Evolutionary conservation across 1,140 invertebrate genomes (phyloP).

Genomic region (Glossosoma conforme): DNA sequence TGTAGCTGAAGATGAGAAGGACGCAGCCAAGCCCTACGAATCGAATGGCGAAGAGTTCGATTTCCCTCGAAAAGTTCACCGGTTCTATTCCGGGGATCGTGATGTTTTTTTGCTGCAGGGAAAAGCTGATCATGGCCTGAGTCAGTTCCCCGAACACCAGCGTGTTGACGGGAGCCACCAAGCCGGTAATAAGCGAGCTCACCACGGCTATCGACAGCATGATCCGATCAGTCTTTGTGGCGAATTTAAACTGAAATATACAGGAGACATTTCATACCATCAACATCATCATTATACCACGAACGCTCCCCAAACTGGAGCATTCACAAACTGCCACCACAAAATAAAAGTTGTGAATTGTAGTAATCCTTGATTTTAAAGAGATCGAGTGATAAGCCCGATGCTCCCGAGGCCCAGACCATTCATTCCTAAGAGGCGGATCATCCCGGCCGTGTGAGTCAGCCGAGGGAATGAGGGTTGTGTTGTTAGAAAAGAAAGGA

Average conservation of each 20-base stretch:
- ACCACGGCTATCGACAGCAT: slow-evolving; percentile 57
- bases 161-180: slow-evolving; percentile 61
- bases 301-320: background rate
- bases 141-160: slow-evolving; percentile 65
- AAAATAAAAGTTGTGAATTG: background rate
- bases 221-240: slow-evolving; percentile 52
- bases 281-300: too few relatives aligned
- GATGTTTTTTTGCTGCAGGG: slow-evolving; percentile 21
- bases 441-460: too few relatives aligned
- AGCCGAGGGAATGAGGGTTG: too few relatives aligned
- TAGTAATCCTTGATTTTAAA: too few relatives aligned
- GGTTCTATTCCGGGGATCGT: slow-evolving; percentile 3
- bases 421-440: too few relatives aligned
- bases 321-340: too few relatives aligned
- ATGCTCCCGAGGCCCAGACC: too few relatives aligned
- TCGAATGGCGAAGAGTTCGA: slow-evolving; percentile 53
- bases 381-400: too few relatives aligned
- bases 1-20: slow-evolving; percentile 57
- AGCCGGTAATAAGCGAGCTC: slow-evolving; percentile 54
- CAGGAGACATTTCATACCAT: too few relatives aligned
- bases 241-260: slow-evolving; percentile 55
- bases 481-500: too few relatives aligned
- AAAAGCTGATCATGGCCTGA: slow-evolving; percentile 45
- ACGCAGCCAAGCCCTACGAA: slow-evolving; percentile 55
- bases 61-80: slow-evolving; percentile 40